Conservation (phyloP, 2,888 invertebrate species). For the Protonemura montana region DNA sequence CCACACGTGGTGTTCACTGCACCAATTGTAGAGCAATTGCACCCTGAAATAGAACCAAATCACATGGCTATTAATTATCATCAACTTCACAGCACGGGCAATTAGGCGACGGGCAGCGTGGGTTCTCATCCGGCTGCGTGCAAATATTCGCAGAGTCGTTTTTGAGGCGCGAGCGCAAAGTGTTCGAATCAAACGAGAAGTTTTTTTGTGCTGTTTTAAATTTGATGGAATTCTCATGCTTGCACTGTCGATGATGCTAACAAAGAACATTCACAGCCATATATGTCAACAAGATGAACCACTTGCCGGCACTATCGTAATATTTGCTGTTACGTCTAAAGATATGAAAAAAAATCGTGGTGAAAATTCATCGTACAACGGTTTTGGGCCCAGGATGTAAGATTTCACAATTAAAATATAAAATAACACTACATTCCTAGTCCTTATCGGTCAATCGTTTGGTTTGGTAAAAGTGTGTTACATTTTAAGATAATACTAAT, state of each 20-base stretch:
- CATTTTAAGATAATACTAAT: slow-evolving; percentile 4
- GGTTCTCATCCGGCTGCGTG: background rate
- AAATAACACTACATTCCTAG: background rate
- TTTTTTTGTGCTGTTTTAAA: background rate
- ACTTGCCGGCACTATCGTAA: background rate
- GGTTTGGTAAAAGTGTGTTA: background rate
- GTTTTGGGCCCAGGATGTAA: background rate
- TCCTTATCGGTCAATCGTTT: background rate
- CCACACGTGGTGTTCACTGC: slow-evolving; percentile 76
- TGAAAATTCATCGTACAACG: background rate
- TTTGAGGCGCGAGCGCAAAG: background rate
- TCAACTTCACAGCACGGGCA: slow-evolving; percentile 9
- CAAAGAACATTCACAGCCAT: background rate
- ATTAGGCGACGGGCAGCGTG: background rate
- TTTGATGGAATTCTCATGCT: background rate
- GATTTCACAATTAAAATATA: background rate
- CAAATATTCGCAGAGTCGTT: background rate
- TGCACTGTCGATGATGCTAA: background rate
- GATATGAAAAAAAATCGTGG: background rate
- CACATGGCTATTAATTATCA: slow-evolving; percentile 35
- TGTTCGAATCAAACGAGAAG: background rate
- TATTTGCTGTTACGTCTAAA: background rate
- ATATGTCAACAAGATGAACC: background rate
- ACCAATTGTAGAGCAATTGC: slow-evolving; percentile 80
- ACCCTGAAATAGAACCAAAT: slow-evolving; percentile 71